Base-by-base conservation (phyloP, 2,797 vertebrate genomes). In the Enteromius thamalakanensis region DNA sequence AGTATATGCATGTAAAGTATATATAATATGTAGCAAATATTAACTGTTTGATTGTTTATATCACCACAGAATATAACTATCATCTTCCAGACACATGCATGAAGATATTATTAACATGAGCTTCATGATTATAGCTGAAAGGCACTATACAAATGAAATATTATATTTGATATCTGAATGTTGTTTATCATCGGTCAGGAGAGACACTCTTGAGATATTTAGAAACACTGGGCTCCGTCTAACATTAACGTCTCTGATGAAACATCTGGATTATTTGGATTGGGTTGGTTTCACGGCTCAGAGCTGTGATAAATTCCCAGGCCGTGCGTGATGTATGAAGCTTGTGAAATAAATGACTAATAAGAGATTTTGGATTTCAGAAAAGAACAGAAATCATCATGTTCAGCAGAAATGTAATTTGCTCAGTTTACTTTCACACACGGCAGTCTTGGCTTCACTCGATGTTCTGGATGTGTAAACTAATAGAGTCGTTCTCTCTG, bases 201-300 rank as follows among this genome's bases (percentile, higher is more conserved):
- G 58, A 60, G 58, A 11, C 11, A 26, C n/a, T 29, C 26, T 32
- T 45, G 58, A 26, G 78, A 55, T 29, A 11, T 34, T 3, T 1
- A 29, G 34, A 58, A n/a, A 42, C 6, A 8, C 26, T 79, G 78
- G 49, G n/a, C 21, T 58, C 0, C 12, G 19, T 64, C 42, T 64
- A 11, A 45, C 4, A 3, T 80, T 37, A 64, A 82, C 68, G 71
- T 53, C 77, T 87, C 79, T 82, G 68, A 40, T 84, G 67, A 87
- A 67, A 80, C 81, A 83, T 69, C 68, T 26, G 32, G 77, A 51
- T 81, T 83, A 76, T 89, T 88, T 88, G 74, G 82, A 89, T 76
- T 78, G 60, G 80, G 81, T 91, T 84, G 64, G 84, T 90, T 90
- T 90, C 77, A 34, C 76, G 76, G 87, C 58, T 53, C 65, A 4